Evolutionary conservation across 2,113 vertebrate species (phyloP).

Genomic region (Platichthys flesus): DNA sequence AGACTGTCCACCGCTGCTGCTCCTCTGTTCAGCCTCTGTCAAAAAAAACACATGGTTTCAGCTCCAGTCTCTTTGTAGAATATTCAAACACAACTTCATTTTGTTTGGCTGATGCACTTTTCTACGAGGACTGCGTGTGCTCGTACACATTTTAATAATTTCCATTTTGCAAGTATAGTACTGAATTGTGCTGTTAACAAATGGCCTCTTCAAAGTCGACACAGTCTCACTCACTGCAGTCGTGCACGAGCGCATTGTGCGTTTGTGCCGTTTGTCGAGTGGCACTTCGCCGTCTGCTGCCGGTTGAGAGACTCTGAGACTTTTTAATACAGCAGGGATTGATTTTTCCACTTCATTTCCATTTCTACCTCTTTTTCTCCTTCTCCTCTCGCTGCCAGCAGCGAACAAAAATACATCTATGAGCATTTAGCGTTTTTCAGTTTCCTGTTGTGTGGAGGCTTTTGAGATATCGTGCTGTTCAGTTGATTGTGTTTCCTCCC

Average conservation of each 20-base stretch:
- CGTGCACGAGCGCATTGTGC: too few species aligned
- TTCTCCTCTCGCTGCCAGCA: neutral
- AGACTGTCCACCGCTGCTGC: too few species aligned
- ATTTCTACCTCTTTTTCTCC: neutral
- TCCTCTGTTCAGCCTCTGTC: too few species aligned
- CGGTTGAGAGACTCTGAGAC: neutral
- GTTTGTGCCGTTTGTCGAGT: slow-evolving; percentile 2
- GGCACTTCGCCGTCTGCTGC: neutral
- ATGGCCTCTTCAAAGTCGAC: too few species aligned
- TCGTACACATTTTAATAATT: too few species aligned
- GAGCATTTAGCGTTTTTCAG: slow-evolving; percentile 1
- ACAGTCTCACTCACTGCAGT: too few species aligned
- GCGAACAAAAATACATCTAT: neutral
- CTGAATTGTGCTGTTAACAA: too few species aligned
- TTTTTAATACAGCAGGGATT: slow-evolving; percentile 12
- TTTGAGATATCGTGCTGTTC: too few species aligned
- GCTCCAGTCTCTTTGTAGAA: too few species aligned
- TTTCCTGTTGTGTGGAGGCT: neutral
- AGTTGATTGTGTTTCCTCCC: neutral
- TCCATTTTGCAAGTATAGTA: too few species aligned
- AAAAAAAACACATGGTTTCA: too few species aligned
- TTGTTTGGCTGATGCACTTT: slow-evolving; percentile 17
- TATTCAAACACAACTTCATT: slow-evolving; percentile 17
- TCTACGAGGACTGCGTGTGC: neutral
- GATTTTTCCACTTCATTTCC: neutral